phyloP scores from a whole-genome alignment of 1,140 invertebrate genomes.

The Aphelenchoides fujianensis region DNA sequence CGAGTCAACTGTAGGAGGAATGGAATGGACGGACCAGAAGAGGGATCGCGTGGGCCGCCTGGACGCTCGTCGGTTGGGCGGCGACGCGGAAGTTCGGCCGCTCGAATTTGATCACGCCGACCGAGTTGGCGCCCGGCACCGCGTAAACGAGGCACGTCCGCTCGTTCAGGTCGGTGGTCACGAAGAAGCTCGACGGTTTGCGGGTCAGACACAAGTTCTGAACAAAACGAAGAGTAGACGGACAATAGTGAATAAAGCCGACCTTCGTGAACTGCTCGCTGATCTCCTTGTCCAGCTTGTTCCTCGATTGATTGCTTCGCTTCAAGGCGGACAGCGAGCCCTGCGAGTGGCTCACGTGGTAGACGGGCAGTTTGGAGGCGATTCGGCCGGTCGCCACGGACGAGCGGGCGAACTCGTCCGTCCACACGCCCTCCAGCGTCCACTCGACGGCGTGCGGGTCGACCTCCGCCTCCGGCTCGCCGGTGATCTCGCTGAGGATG shows the following conservation, averaged over 20 bases:
- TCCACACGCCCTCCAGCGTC: conserved; percentile 14
- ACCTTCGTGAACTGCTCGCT: conserved; percentile 15
- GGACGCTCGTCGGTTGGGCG: background rate
- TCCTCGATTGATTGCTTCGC: conserved; percentile 1
- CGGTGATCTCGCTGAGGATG: background rate
- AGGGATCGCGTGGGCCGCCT: conserved; percentile 3
- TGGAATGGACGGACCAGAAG: background rate
- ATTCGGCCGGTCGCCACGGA: background rate
- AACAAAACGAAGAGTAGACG: no score
- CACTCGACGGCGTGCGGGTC: conserved; percentile 11
- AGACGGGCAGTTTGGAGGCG: conserved; percentile 11
- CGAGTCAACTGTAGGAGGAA: no score
- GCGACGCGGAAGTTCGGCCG: background rate
- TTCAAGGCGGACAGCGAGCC: background rate
- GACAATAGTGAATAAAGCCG: no score
- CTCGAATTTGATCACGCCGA: background rate
- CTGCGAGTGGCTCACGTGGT: background rate
- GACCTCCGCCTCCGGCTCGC: conserved; percentile 11
- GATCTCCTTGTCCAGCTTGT: conserved; percentile 16
- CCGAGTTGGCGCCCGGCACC: background rate
- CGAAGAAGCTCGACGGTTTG: background rate
- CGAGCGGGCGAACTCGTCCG: background rate
- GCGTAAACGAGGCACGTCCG: background rate
- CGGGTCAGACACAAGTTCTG: background rate
- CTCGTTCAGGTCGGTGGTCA: conserved; percentile 2